Evolutionary conservation across 2,797 vertebrate genomes (phyloP), one percentile per base, ranked within the genome.

Genomic region (Morelia viridis): DNA sequence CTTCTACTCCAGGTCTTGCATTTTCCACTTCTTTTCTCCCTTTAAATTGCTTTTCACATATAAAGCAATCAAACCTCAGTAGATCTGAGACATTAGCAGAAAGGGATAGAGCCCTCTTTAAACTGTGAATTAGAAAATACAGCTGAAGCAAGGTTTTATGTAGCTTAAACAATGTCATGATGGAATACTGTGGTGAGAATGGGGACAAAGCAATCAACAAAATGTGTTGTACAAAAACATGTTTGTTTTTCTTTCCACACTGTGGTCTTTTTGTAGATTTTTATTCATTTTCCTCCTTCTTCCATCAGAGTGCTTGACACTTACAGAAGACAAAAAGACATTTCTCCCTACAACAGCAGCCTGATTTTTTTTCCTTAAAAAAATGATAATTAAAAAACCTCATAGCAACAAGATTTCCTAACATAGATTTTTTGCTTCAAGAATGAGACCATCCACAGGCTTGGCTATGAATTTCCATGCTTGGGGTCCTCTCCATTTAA

Each of bases 11-110:
- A 19, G 80, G 60, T 92, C 85, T 93, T 94, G 93, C 86, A n/a
- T 57, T 60, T 95, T 95, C 94, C 91, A 93, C 93, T 96, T 95
- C 93, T 92, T 26, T 24, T 92, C 88, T 19, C n/a, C n/a, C 13
- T 53, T 53, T 53, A 85, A 85, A 91, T 85, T 90, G 76, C 87
- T 94, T 92, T 89, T 87, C 57, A 80, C 64, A 2, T 46, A 91
- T 71, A 89, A 92, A 94, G 93, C 85, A 92, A 57, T 90, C 88
- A 85, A 85, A 28, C 5, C 24, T 1, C 0, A 85, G 88, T 58
- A 61, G 53, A 53, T 89, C 85, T 62, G 60, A 93, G 58, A 31
- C 28, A 1, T 19, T 0, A 89, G 84, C 4, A 90, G 83, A 58
- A 64, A 84, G 91, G 86, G 35, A 71, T 5, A 2, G 12, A 76